Base-by-base conservation (phyloP, 2,113 vertebrate species). In the Anolis carolinensis region DNA sequence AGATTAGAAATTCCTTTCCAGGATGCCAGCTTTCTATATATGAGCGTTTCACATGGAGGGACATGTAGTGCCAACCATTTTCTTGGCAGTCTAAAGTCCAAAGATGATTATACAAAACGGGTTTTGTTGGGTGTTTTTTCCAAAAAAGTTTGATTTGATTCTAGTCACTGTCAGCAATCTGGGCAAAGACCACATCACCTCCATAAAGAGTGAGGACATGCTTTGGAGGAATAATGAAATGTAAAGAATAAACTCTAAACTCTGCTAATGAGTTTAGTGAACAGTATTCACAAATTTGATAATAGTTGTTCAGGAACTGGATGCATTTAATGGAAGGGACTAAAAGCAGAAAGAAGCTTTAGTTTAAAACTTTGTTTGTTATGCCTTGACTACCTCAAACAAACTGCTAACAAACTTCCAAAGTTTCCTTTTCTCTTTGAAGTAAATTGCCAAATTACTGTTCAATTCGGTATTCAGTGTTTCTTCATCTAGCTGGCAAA, bases 351-450 rank as follows among this genome's bases (percentile, higher is more conserved):
- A 67, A 81, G 78, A 86, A 81, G 70, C 44, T 67, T 75, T 72
- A 36, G 59, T 71, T 86, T 86, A 50, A 73, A 81, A 50, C 36
- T 16, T 32, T 81, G 68, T 86, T 86, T 75, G 79, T 81, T 86
- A 81, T 75, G 78, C 85, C 59, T 75, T 67, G 70, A 75, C 85
- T 81, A 36, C 85, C 85, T 81, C 79, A 86, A 86, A 81, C 71
- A 81, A 81, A 52, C 71, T 86, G 79, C 70, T 65, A 86, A 81
- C 55, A 86, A 75, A 74, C 59, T 81, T 86, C 71, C 79, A 81
- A 86, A 86, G 79, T 81, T 86, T 86, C 79, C 74, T 81, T 81
- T 86, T 86, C 71, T 52, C 78, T 86, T 86, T 86, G 85, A 86
- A 86, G 85, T 86, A 27, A 81, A 75, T 71, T 86, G 85, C 85